Evolutionary conservation across 2,797 vertebrate genomes (phyloP).

Genomic region (Myotis myotis): DNA sequence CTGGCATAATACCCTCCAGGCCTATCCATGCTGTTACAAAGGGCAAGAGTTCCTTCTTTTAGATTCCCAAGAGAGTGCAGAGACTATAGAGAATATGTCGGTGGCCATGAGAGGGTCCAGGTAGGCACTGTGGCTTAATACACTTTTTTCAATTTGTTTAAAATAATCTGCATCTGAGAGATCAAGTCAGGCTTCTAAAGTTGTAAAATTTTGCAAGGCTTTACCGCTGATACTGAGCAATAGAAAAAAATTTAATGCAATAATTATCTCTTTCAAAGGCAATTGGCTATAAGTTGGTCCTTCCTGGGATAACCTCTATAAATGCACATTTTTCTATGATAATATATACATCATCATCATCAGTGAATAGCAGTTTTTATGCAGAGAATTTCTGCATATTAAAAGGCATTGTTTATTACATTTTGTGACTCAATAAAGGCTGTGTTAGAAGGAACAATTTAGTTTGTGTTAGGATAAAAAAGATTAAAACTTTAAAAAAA

Average conservation of each 20-base stretch:
- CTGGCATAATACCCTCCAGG: neutral
- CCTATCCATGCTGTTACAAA: neutral
- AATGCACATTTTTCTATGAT: neutral
- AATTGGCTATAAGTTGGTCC: neutral
- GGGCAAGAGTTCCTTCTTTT: neutral
- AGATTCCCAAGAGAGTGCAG: neutral
- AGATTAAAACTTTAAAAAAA: neutral
- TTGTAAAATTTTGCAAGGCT: neutral
- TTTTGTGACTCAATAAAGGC: neutral
- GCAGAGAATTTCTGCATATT: neutral
- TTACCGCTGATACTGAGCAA: neutral
- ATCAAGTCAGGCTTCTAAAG: neutral
- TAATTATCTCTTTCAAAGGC: neutral
- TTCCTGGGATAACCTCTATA: neutral
- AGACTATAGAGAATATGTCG: neutral
- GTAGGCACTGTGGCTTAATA: neutral
- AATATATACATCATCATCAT: neutral
- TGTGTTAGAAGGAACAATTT: conserved; percentile 28
- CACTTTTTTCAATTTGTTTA: neutral
- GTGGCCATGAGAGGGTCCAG: neutral
- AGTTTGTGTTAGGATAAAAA: conserved; percentile 1
- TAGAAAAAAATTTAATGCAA: neutral
- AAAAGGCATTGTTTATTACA: conserved; percentile 1
- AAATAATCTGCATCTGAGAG: neutral
- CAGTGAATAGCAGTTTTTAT: neutral